Evolutionary conservation across 2,113 vertebrate species (phyloP), one percentile per base, ranked within the genome.

Genomic region (Struthidea cinerea): DNA sequence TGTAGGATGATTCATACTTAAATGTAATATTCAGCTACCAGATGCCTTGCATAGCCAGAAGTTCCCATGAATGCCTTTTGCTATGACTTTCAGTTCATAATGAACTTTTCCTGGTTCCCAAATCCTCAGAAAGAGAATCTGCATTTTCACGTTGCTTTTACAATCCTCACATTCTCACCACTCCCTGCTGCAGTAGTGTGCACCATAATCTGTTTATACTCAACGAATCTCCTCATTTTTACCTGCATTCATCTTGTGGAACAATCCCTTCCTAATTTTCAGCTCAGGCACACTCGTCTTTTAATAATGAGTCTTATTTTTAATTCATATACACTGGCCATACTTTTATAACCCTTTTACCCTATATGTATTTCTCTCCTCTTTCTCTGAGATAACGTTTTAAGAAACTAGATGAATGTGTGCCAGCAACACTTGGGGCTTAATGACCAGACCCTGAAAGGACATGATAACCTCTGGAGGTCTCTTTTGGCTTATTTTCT

Each of bases 21-120:
- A 83, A 93, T 67, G 60, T 67, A 90, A 88, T 74, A 92, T 57
- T 88, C 35, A 89, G 64, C 68, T 94, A 85, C 65, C 78, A 90
- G 44, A 76, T 61, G 41, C 52, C 64, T 63, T 77, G 19, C 65
- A 86, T 52, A 86, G 67, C 26, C 60, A 86, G 50, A 86, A 93
- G 60, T 90, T 70, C 39, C 77, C 42, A 84, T 27, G 17, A 84
- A 93, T 75, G 86, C 4, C 75, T 84, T 94, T 90, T 89, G 16
- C 47, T 89, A 52, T 63, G 30, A 90, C 52, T 94, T 84, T 30
- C 39, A 70, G 50, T 71, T 83, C 68, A 67, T 81, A 30, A 69
- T 87, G 77, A 74, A 24, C 74, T 90, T 87, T 78, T 84, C 47
- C 63, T 93, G 42, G 16, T 90, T 92, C 42, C 35, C 56, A 92